phyloP scores from a whole-genome alignment of 2,797 vertebrate genomes.

The Etheostoma perlongum region DNA sequence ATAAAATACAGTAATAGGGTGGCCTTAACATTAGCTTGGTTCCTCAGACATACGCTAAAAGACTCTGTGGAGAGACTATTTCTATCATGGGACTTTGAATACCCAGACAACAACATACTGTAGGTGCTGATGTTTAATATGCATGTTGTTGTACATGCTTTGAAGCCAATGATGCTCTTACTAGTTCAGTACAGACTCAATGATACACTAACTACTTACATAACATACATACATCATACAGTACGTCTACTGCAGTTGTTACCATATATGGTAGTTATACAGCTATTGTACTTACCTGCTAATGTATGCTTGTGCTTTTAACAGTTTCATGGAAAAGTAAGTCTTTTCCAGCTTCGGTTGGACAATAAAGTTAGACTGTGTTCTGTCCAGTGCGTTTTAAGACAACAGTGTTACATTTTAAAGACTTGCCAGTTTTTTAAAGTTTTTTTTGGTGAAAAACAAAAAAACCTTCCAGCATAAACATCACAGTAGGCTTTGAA shows the following conservation, averaged over 20 bases:
- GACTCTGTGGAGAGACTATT: constrained; percentile 41
- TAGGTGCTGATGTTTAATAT: constrained; percentile 67
- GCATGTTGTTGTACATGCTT: constrained; percentile 71
- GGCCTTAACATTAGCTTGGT: constrained; percentile 71
- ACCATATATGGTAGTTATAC: constrained; percentile 73
- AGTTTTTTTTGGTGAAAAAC: constrained; percentile 14
- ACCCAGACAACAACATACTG: constrained; percentile 43
- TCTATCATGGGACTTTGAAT: constrained; percentile 45
- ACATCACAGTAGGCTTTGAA: constrained; percentile 39
- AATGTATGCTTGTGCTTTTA: constrained; percentile 76
- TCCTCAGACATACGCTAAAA: constrained; percentile 48
- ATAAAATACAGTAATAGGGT: constrained; percentile 53
- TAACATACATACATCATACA: constrained; percentile 46
- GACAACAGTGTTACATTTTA: constrained; percentile 52
- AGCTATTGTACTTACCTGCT: constrained; percentile 72
- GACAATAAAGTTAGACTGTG: constrained; percentile 69
- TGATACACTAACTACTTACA: constrained; percentile 68
- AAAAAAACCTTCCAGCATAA: constrained; percentile 5
- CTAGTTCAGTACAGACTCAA: constrained; percentile 54
- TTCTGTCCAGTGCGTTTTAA: constrained; percentile 64
- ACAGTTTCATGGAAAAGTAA: constrained; percentile 44
- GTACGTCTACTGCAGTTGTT: constrained; percentile 74
- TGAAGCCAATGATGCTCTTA: constrained; percentile 56
- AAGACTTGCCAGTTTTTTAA: constrained; percentile 34
- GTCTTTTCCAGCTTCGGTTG: constrained; percentile 57